phyloP scores from a whole-genome alignment of 1,140 invertebrate species.

The Hestina assimilis region DNA sequence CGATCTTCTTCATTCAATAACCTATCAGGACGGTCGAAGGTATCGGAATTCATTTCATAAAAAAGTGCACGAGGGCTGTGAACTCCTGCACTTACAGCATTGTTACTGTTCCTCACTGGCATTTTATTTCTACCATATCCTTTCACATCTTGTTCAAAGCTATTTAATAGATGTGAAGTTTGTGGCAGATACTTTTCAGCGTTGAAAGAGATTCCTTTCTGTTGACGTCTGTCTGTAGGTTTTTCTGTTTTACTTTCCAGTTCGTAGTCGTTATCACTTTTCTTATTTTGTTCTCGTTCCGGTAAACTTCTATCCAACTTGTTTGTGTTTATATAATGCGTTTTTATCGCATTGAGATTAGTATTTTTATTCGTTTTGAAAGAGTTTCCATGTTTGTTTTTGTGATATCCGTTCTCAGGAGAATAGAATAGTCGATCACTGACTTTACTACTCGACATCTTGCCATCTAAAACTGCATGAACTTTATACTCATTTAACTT shows the following conservation, averaged over 20 bases:
- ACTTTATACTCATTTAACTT: not conserved
- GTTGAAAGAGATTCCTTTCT: not conserved
- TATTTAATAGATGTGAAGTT: too few species aligned
- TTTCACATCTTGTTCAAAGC: too few species aligned
- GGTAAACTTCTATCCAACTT: not conserved
- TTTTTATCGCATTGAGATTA: not conserved
- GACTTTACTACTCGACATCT: not conserved
- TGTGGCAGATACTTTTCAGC: not conserved
- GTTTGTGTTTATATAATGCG: not conserved
- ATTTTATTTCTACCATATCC: not conserved
- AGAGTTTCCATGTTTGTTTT: not conserved
- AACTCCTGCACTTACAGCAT: constrained; percentile 27
- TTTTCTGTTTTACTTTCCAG: not conserved
- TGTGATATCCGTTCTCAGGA: not conserved
- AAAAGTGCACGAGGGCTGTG: constrained; percentile 50
- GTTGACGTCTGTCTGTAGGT: not conserved
- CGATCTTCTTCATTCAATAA: not conserved
- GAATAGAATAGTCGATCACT: not conserved
- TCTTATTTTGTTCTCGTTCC: constrained; percentile 2
- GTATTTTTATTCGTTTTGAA: not conserved
- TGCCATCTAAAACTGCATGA: not conserved
- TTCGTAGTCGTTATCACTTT: not conserved
- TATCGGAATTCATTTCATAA: constrained; percentile 44
- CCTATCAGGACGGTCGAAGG: constrained; percentile 11
- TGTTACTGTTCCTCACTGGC: constrained; percentile 30